These are phyloP conservation scores for Varecia variegata DNA, from an alignment of 2,797 vertebrate species.

Conservation along the genomic window DNA sequence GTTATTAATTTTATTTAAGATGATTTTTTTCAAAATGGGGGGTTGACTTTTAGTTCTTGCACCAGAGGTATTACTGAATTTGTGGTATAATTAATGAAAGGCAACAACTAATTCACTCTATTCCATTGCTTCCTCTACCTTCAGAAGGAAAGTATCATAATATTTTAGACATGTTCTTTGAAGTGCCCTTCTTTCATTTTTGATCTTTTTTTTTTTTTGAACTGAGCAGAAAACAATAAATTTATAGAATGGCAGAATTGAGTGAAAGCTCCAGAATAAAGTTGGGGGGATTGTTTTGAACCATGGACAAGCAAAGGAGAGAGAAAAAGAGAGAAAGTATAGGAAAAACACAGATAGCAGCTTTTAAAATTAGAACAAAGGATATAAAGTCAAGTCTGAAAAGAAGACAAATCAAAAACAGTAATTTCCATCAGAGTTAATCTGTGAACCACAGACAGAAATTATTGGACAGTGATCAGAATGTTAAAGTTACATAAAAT, in stretches of 20 bases:
- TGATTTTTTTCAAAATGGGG: not conserved
- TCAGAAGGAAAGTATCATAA: not conserved
- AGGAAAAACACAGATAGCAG: not conserved
- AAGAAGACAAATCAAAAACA: constrained; percentile 62
- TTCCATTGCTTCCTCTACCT: not conserved
- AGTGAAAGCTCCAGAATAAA: not conserved
- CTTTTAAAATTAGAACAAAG: constrained; percentile 41
- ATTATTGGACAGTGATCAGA: not conserved
- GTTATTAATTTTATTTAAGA: constrained; percentile 11
- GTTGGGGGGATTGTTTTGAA: not conserved
- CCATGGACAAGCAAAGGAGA: too few relatives aligned
- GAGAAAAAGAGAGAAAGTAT: not conserved
- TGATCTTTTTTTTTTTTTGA: not conserved
- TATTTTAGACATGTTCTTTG: not conserved
- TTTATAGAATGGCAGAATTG: not conserved
- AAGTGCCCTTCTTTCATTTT: not conserved
- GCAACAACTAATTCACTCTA: not conserved
- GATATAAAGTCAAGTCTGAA: constrained; percentile 15
- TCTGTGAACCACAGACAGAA: constrained; percentile 1
- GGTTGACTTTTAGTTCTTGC: not conserved
- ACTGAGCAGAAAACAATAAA: not conserved
- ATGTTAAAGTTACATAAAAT: constrained; percentile 20
- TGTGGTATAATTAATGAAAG: not conserved
- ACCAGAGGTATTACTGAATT: not conserved
- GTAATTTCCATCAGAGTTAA: constrained; percentile 69